Base-by-base conservation (phyloP, 2,888 invertebrate species). In the Drosophila merina region DNA sequence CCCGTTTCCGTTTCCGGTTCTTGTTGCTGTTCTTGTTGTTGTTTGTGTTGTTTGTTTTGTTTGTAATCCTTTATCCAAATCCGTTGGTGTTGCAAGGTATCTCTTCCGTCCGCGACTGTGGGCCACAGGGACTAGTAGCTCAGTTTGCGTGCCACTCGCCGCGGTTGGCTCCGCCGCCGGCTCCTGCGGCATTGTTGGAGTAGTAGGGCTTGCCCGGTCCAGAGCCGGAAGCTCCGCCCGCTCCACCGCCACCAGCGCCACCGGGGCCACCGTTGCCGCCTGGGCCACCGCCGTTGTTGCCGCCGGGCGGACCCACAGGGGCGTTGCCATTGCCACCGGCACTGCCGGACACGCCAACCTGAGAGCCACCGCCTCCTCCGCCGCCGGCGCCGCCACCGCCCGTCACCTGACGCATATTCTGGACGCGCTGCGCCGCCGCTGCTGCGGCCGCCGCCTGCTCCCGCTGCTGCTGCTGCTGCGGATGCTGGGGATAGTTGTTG, bases 401-500 rank as follows among this genome's bases (percentile, higher is more conserved):
- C 71, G 50, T 74, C 74, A 57, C 75, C 73, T 52, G 74, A 33
- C 48, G 86, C 81, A 51, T 83, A 50, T 75, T 86, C 30, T 79
- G 80, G 38, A 72, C 83, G 66, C 67, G 76, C 77, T 49, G 75
- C 64, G 42, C 80, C 77, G 54, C 87, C 79, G 79, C 78, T 47
- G 74, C 82, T 54, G 87, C 70, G 54, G 77, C 52, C 80, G 68
- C 47, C 71, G 79, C 69, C 48, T 75, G 81, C 51, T 87, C 86
- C 55, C 76, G 75, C 8, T 89, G 82, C 4, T 86, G 87, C 14
- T 89, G 90, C 20, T 83, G 83, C 38, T 88, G 88, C 69, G 89
- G 88, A 77, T 90, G 90, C 59, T 90, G 91, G 59, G 91, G 91
- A 88, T 91, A 91, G 57, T 91, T 92, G 60, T 91, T 91, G 45